Percentiles rank a stretch among this genome's conserved stretches.
These are phyloP conservation scores for Pseudomyrmex flavicornis DNA, from an alignment of 1,140 invertebrate species.

Conservation along the genomic window DNA sequence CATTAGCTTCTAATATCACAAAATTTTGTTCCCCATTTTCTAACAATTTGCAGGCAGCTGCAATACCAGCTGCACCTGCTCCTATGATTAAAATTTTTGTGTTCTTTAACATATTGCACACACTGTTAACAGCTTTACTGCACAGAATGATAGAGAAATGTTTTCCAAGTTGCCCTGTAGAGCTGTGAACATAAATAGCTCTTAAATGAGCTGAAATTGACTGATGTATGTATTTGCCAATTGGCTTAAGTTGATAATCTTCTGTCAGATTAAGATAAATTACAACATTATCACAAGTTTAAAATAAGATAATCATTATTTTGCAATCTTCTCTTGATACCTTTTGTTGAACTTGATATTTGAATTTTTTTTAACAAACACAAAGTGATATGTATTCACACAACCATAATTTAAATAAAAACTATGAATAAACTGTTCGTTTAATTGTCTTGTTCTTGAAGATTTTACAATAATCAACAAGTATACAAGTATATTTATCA, in stretches of 20 bases:
- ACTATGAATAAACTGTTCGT: too few relatives aligned
- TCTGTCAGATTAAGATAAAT: not conserved
- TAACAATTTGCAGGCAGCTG: slow-evolving; percentile 85
- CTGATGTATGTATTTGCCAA: too few relatives aligned
- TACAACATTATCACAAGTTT: not conserved
- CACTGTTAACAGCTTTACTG: not conserved
- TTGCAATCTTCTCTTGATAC: not conserved
- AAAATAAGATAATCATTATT: not conserved
- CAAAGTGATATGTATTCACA: too few relatives aligned
- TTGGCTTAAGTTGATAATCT: slow-evolving; percentile 18
- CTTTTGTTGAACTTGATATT: not conserved
- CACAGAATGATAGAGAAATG: not conserved
- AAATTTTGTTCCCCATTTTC: slow-evolving; percentile 85
- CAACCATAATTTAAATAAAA: too few relatives aligned
- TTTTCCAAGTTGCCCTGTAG: not conserved
- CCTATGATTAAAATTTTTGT: slow-evolving; percentile 86
- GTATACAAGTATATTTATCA: too few relatives aligned
- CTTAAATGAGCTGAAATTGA: slow-evolving; percentile 31
- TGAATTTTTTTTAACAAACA: too few relatives aligned
- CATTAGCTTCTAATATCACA: slow-evolving; percentile 87
- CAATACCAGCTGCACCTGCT: slow-evolving; percentile 87
- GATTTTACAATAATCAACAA: too few relatives aligned
- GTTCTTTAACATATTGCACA: slow-evolving; percentile 55
- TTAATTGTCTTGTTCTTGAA: too few relatives aligned
- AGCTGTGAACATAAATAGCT: not conserved